Conservation (phyloP, 2,888 invertebrate species). For the Terebella lapidaria region DNA sequence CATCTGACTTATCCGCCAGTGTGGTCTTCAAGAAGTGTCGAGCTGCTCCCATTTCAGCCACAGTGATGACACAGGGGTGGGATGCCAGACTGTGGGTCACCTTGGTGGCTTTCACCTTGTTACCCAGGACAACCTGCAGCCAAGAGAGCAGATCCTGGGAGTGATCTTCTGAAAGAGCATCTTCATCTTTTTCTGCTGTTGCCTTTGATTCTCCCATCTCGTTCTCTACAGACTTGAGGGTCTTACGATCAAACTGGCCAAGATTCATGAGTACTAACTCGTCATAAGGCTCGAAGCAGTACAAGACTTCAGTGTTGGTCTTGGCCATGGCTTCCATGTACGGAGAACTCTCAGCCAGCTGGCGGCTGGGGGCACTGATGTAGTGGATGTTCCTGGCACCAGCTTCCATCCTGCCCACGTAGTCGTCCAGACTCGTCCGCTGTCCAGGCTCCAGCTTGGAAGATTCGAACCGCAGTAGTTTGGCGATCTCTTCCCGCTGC, state of each 20-base stretch:
- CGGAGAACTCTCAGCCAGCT: conserved; percentile 87
- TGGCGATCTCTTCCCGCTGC: conserved; percentile 88
- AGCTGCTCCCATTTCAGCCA: conserved; percentile 94
- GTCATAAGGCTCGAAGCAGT: conserved; percentile 95
- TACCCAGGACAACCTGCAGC: conserved; percentile 70
- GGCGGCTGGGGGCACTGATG: conserved; percentile 88
- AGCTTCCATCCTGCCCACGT: conserved; percentile 70
- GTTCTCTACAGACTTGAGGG: conserved; percentile 83
- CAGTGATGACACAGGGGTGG: conserved; percentile 89
- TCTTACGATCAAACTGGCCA: conserved; percentile 72
- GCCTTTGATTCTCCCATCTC: conserved; percentile 63
- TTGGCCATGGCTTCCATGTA: conserved; percentile 89
- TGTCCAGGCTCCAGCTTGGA: conserved; percentile 70
- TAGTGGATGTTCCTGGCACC: conserved; percentile 85
- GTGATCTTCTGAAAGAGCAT: conserved; percentile 69
- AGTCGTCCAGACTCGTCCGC: conserved; percentile 72
- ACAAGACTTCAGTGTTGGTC: conserved; percentile 83
- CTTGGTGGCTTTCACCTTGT: conserved; percentile 77
- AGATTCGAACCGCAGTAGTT: conserved; percentile 86
- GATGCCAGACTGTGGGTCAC: conserved; percentile 73
- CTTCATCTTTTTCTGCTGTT: conserved; percentile 34
- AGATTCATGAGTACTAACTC: conserved; percentile 89
- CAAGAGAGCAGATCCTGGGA: conserved; percentile 74
- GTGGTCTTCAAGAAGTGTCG: conserved; percentile 90
- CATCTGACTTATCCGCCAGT: conserved; percentile 59